A percentile compares a stretch with the other conserved stretches of the same genome.
phyloP scores from a whole-genome alignment of 2,797 vertebrate genomes.

The Eulemur mongoz region DNA sequence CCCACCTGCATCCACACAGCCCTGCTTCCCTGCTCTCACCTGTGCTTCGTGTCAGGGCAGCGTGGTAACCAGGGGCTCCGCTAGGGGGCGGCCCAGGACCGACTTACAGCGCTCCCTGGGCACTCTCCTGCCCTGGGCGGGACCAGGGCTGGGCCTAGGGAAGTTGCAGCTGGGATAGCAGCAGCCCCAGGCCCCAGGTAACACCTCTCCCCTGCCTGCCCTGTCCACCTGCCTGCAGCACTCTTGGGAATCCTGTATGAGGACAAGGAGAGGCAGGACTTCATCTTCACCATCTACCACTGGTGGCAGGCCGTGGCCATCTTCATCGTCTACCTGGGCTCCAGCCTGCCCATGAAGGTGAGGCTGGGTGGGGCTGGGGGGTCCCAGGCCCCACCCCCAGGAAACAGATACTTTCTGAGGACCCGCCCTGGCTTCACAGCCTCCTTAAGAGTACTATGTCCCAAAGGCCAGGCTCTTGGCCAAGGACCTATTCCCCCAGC shows the following conservation, averaged over 20 bases:
- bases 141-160: not conserved
- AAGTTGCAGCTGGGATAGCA: not conserved
- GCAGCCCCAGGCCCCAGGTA: not conserved
- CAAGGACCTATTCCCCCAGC: not conserved
- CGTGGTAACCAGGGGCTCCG: not conserved
- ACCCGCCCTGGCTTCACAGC: not conserved
- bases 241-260: constrained; percentile 95
- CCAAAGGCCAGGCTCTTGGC: not conserved
- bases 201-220: not conserved
- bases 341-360: constrained; percentile 94
- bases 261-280: constrained; percentile 97
- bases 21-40: not conserved
- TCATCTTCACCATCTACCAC: constrained; percentile 97
- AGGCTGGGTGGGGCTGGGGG: not conserved
- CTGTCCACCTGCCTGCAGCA: constrained; percentile 77
- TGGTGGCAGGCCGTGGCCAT: constrained; percentile 98
- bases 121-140: fast-evolving
- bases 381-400: not conserved
- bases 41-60: not conserved
- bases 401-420: not conserved
- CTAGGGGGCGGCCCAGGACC: not conserved
- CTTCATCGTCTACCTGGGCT: constrained; percentile 94
- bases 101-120: fast-evolving
- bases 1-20: not conserved
- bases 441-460: no score